Conservation (phyloP, 2,797 vertebrate genomes). For the Pseudotriccus pelzelni region DNA sequence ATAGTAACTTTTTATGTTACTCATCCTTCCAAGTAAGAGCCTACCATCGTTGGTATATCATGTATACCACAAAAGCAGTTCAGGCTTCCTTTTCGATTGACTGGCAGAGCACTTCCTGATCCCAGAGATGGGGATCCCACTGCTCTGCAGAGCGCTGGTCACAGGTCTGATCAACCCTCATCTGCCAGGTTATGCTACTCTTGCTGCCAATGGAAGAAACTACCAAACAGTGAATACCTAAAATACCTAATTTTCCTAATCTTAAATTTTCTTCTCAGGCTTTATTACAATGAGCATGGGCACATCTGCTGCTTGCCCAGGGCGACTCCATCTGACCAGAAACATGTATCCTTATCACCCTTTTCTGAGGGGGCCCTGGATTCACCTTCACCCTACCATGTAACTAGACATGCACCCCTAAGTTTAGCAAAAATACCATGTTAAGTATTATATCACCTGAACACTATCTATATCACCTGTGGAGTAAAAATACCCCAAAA, state of each 20-base stretch:
- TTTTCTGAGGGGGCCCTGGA: not conserved
- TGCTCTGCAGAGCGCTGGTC: not conserved
- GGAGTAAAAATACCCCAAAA: not conserved
- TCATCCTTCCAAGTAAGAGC: not conserved
- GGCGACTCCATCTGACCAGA: not conserved
- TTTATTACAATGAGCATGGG: not conserved
- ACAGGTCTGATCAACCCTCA: not conserved
- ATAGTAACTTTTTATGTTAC: not conserved
- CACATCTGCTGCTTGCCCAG: fast-evolving
- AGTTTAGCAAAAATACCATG: not conserved
- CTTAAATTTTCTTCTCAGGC: not conserved
- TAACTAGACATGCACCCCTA: not conserved
- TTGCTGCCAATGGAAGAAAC: not conserved
- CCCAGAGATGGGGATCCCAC: not conserved
- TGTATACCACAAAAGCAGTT: not conserved
- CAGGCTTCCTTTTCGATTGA: not conserved
- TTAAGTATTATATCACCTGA: not conserved
- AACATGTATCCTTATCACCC: not conserved
- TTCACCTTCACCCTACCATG: fast-evolving
- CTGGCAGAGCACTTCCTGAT: not conserved
- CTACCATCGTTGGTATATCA: fast-evolving
- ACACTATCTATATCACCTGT: not conserved
- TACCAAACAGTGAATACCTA: not conserved
- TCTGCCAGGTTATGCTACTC: not conserved
- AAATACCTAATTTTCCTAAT: not conserved